Percentiles rank a stretch among this genome's conserved stretches.
phyloP scores from a whole-genome alignment of 2,888 invertebrate genomes.

The Clivina fossor region DNA sequence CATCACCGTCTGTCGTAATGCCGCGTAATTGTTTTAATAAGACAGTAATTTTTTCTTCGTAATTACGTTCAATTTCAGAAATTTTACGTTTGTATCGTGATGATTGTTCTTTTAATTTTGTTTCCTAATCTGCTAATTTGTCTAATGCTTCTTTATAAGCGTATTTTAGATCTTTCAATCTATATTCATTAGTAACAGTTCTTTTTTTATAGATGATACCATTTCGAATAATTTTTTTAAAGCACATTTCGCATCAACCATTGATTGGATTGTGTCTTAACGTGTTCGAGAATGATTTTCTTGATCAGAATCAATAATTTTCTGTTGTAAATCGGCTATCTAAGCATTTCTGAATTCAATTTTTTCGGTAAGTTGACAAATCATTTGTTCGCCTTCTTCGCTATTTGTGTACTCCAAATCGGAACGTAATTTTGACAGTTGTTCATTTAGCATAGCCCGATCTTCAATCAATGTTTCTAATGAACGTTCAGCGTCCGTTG shows the following conservation, averaged over 20 bases:
- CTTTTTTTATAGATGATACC: conserved; percentile 59
- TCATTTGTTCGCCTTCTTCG: conserved; percentile 43
- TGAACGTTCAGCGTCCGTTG: conserved; percentile 76
- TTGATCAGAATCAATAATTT: conserved; percentile 78
- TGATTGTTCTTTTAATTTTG: conserved; percentile 38
- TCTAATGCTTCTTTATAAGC: conserved; percentile 51
- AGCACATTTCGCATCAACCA: conserved; percentile 77
- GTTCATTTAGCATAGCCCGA: conserved; percentile 58
- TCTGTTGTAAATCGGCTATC: conserved; percentile 78
- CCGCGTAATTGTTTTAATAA: conserved; percentile 46
- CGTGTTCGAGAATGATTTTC: no score
- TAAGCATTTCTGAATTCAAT: conserved; percentile 69
- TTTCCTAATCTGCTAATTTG: conserved; percentile 37
- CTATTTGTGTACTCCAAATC: conserved; percentile 49
- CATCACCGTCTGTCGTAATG: conserved; percentile 42
- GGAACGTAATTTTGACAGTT: conserved; percentile 57
- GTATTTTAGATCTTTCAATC: conserved; percentile 57
- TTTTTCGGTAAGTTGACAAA: conserved; percentile 57
- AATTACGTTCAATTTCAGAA: conserved; percentile 45
- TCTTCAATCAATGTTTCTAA: conserved; percentile 76
- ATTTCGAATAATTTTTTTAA: conserved; percentile 66
- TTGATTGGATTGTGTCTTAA: conserved; percentile 72
- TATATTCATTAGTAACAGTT: conserved; percentile 43
- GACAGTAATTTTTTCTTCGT: conserved; percentile 50
- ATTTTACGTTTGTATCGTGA: conserved; percentile 42